Conservation (phyloP, 2,113 vertebrate species). For the Condylura cristata region DNA sequence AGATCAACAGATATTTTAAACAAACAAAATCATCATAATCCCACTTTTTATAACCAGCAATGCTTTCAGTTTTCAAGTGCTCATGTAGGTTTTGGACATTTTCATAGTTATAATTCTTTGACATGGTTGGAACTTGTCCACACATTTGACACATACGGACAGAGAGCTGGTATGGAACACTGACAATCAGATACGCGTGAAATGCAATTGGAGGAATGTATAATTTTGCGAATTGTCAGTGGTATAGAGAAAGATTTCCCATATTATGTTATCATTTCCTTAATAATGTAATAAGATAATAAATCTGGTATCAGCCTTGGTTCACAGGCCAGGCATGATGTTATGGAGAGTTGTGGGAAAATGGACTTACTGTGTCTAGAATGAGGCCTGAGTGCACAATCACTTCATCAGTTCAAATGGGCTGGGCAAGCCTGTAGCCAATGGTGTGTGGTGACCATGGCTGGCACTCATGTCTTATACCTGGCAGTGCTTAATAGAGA, state of each 20-base stretch:
- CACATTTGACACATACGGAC: background rate
- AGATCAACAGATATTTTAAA: background rate
- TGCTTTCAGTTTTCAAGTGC: background rate
- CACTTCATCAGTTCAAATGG: background rate
- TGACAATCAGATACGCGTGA: background rate
- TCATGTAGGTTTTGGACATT: background rate
- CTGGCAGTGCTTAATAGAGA: background rate
- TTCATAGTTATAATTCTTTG: background rate
- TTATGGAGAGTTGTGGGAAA: background rate
- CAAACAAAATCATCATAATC: background rate
- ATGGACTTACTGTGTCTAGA: background rate
- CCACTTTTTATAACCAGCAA: background rate
- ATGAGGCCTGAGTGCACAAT: background rate
- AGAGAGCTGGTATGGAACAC: background rate
- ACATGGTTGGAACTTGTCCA: background rate
- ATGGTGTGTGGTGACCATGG: too few relatives aligned
- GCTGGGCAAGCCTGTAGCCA: background rate
- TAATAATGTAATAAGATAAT: background rate
- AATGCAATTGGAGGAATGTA: background rate
- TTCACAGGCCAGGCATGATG: background rate
- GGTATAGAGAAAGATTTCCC: background rate
- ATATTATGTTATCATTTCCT: background rate
- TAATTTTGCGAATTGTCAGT: background rate
- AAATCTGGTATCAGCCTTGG: background rate
- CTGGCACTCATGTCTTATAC: background rate